Percentiles rank a stretch among this genome's conserved stretches.
phyloP scores from a whole-genome alignment of 2,888 invertebrate genomes.

The Gymnosoma rotundatum region DNA sequence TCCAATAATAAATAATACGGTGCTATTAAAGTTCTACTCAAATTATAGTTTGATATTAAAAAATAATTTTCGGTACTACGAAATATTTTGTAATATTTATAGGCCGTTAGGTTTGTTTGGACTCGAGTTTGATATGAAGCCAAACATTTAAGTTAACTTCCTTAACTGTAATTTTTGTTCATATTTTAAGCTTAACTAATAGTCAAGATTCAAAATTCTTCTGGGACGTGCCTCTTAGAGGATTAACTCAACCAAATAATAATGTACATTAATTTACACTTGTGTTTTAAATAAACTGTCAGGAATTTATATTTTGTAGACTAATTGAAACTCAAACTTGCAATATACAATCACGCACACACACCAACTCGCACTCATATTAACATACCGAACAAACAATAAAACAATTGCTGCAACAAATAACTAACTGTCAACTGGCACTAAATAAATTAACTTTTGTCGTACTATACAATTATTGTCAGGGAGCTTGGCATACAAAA shows the following conservation, averaged over 20 bases:
- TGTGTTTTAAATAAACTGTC: constrained; percentile 75
- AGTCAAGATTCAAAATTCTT: neutral
- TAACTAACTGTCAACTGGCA: constrained; percentile 72
- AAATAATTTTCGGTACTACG: too few species aligned
- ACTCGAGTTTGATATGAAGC: too few species aligned
- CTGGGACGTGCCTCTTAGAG: constrained; percentile 10
- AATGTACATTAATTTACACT: constrained; percentile 77
- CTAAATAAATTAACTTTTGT: constrained; percentile 73
- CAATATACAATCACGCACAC: constrained; percentile 22
- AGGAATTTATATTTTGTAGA: constrained; percentile 77
- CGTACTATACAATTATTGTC: constrained; percentile 68
- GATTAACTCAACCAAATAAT: constrained; percentile 52
- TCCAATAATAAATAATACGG: too few species aligned
- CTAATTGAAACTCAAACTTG: constrained; percentile 62
- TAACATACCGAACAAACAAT: constrained; percentile 58
- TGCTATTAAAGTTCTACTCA: too few species aligned
- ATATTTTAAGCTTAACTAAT: too few species aligned
- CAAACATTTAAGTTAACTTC: too few species aligned
- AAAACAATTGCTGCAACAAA: constrained; percentile 72
- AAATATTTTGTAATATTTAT: too few species aligned
- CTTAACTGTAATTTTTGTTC: too few species aligned
- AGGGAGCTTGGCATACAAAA: constrained; percentile 12
- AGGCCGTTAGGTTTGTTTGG: too few species aligned
- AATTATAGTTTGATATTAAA: too few species aligned
- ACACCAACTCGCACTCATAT: constrained; percentile 8